Evolutionary conservation across 2,888 invertebrate species (phyloP), one percentile per base, ranked within the genome.

Genomic region (Tholera decimalis): DNA sequence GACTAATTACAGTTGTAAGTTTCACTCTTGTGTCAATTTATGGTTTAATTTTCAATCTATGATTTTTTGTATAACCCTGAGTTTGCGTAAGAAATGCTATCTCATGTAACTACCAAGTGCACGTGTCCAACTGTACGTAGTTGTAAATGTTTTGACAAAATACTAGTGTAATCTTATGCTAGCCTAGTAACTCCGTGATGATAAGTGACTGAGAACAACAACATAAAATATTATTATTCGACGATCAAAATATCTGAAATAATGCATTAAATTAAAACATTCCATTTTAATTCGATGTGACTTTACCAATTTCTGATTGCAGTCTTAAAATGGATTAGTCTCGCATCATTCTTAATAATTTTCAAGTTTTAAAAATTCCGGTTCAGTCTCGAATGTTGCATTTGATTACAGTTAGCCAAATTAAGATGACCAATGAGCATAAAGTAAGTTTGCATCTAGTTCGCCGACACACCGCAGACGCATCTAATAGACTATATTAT

Each of bases 401-500:
- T 72, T 71, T 58, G 54, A 44, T 41, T 55, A 76, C 72, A 55
- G 69, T 73, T 73, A 55, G 18, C 54, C 41, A 70, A 63, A 76
- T 73, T 70, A 70, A 76, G 37, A 54, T 44, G 35, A 59, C 50
- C 72, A 56, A 65, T 77, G 53, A 35, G 46, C 53, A 64, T 49
- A 60, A 60, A 71, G 37, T 60, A 51, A 47, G 55, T 56, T 49
- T 46, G 53, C 50, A 69, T 60, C 47, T 63, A 68, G 50, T 70
- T 69, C 58, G 59, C 71, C 55, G 71, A 65, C 73, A 54, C 74
- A 67, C 70, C 67, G 73, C 72, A 81, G 75, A 73, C 74, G 74
- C 79, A 83, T 79, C 80, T 58, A 65, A 80, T 81, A 82, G 72
- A 83, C 73, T 74, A 77, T 83, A 83, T 85, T 83, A 86, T 85